These are phyloP conservation scores for Amphilophus citrinellus DNA, from an alignment of 2,113 vertebrate species.

Conservation along the genomic window DNA sequence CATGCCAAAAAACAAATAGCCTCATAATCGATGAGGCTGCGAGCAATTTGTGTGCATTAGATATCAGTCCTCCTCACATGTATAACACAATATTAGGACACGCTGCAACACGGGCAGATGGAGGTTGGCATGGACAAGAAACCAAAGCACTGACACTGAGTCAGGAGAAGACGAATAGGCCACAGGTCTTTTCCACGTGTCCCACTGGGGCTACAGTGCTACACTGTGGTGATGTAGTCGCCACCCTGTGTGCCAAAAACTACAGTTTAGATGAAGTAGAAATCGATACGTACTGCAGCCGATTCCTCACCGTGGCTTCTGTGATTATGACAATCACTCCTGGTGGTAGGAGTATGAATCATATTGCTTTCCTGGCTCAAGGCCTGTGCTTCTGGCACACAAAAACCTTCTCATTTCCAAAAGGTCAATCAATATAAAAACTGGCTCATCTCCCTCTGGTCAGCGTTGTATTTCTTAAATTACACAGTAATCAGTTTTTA, in stretches of 20 bases:
- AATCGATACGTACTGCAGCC: slow-evolving; percentile 49
- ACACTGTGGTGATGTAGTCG: slow-evolving; percentile 26
- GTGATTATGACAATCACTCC: slow-evolving; percentile 46
- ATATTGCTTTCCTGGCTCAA: slow-evolving; percentile 29
- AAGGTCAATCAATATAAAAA: slow-evolving; percentile 53
- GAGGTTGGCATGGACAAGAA: slow-evolving; percentile 16
- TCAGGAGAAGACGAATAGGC: slow-evolving; percentile 34
- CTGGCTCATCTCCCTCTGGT: background rate
- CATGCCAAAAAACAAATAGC: slow-evolving; percentile 67
- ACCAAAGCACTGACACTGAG: slow-evolving; percentile 13
- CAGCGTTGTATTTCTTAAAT: slow-evolving; percentile 25
- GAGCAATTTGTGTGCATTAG: background rate
- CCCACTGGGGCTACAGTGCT: slow-evolving; percentile 23
- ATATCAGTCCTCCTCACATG: slow-evolving; percentile 5
- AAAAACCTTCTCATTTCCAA: slow-evolving; percentile 22
- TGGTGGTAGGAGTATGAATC: slow-evolving; percentile 40
- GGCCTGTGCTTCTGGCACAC: slow-evolving; percentile 5
- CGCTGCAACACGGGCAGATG: background rate
- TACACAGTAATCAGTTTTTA: slow-evolving; percentile 41
- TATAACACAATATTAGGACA: background rate
- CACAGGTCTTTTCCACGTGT: slow-evolving; percentile 14
- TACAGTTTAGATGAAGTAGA: slow-evolving; percentile 42
- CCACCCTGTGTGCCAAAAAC: slow-evolving; percentile 33
- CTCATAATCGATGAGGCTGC: slow-evolving; percentile 41
- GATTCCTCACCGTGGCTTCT: slow-evolving; percentile 22